Evolutionary conservation across 2,113 vertebrate species (phyloP).

Genomic region (Daubentonia madagascariensis): DNA sequence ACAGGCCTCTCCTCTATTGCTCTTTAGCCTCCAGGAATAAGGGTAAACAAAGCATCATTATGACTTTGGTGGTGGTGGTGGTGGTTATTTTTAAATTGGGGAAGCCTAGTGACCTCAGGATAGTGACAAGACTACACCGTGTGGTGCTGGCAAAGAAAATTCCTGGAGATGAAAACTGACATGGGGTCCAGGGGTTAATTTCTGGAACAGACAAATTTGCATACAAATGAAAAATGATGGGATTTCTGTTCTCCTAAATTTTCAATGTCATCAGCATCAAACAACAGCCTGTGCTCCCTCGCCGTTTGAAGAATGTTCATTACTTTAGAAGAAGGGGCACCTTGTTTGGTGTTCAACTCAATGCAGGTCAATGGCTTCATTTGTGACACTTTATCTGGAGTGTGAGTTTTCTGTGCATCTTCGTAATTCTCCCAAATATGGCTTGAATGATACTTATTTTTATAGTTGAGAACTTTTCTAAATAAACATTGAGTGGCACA

Average conservation of each 20-base stretch:
- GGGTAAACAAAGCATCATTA: slow-evolving; percentile 87
- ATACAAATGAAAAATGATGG: slow-evolving; percentile 99
- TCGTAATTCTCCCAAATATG: slow-evolving; percentile 89
- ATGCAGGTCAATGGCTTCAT: slow-evolving; percentile 97
- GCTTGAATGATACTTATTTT: slow-evolving; percentile 83
- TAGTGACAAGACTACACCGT: slow-evolving; percentile 76
- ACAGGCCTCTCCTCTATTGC: slow-evolving; percentile 74
- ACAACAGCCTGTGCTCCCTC: slow-evolving; percentile 86
- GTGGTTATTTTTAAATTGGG: slow-evolving; percentile 70
- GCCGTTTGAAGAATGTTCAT: slow-evolving; percentile 95
- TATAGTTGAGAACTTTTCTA: not conserved
- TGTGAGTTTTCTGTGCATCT: slow-evolving; percentile 83
- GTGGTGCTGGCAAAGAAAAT: slow-evolving; percentile 84
- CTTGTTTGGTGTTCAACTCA: slow-evolving; percentile 97
- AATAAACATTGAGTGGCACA: not conserved
- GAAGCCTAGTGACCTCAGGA: slow-evolving; percentile 85
- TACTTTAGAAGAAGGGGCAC: slow-evolving; percentile 95
- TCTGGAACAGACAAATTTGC: slow-evolving; percentile 98
- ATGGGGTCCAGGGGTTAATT: slow-evolving; percentile 98
- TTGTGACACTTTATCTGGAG: slow-evolving; percentile 93
- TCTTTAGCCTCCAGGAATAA: slow-evolving; percentile 82
- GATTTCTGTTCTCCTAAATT: slow-evolving; percentile 96
- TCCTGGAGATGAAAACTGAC: slow-evolving; percentile 97
- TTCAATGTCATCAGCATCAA: slow-evolving; percentile 98
- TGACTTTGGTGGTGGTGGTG: slow-evolving; percentile 81